phyloP scores from a whole-genome alignment of 1,140 invertebrate genomes.

The Choristoneura fumiferana region DNA sequence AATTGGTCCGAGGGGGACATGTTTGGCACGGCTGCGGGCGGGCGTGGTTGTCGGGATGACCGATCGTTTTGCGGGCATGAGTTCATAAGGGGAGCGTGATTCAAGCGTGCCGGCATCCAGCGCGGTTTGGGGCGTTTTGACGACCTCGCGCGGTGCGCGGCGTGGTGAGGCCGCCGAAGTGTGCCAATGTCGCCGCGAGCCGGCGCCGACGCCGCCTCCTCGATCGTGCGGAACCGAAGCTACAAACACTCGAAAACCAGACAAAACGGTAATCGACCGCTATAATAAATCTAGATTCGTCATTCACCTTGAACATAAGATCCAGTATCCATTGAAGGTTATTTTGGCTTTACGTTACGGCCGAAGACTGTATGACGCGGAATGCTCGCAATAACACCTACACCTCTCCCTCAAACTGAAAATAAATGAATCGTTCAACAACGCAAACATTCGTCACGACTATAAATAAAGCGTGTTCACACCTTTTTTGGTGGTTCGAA shows the following conservation, averaged over 20 bases:
- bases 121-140: conserved; percentile 67
- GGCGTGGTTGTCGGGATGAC: conserved; percentile 29
- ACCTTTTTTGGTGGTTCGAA: conserved; percentile 74
- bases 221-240: conserved; percentile 62
- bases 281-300: conserved; percentile 1
- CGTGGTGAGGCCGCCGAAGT: conserved; percentile 63
- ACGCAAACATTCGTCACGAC: conserved; percentile 55
- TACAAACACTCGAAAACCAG: conserved; percentile 39
- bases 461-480: conserved; percentile 71
- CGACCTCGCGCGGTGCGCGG: conserved; percentile 61
- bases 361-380: conserved; percentile 21
- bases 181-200: conserved; percentile 68
- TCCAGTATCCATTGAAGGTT: conserved; percentile 1
- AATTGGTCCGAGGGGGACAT: conserved; percentile 30
- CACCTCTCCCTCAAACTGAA: conserved; percentile 49
- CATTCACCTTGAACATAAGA: conserved; percentile 17
- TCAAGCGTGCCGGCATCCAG: conserved; percentile 67
- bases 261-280: conserved; percentile 5
- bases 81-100: conserved; percentile 45
- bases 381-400: conserved; percentile 46
- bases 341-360: conserved; percentile 3
- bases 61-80: conserved; percentile 32
- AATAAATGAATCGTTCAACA: conserved; percentile 53
- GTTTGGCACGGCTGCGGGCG: conserved; percentile 39
- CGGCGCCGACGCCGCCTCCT: conserved; percentile 50